phyloP scores from a whole-genome alignment of 2,797 vertebrate species.

The Catharus ustulatus region DNA sequence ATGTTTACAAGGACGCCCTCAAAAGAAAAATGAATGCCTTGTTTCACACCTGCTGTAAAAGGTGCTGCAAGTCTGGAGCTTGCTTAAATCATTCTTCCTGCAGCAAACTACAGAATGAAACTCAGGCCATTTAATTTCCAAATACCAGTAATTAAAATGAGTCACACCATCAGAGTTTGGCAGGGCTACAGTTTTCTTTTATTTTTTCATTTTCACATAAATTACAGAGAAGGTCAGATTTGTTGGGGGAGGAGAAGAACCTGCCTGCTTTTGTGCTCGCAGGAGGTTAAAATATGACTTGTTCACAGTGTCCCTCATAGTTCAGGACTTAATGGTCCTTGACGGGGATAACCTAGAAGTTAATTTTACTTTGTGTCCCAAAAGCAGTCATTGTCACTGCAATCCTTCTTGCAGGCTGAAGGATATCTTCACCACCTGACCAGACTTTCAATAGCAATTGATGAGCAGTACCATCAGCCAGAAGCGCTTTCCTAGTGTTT shows the following conservation, averaged over 20 bases:
- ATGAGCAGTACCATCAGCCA: slow-evolving; percentile 47
- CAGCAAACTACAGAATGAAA: slow-evolving; percentile 75
- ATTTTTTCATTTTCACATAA: slow-evolving; percentile 82
- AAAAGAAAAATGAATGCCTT: slow-evolving; percentile 79
- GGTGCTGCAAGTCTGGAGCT: slow-evolving; percentile 62
- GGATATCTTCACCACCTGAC: slow-evolving; percentile 73
- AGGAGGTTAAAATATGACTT: slow-evolving; percentile 83
- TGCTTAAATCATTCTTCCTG: slow-evolving; percentile 78
- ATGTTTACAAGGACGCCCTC: slow-evolving; percentile 79
- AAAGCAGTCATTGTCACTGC: slow-evolving; percentile 80
- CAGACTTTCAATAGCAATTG: slow-evolving; percentile 75
- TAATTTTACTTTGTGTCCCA: slow-evolving; percentile 84
- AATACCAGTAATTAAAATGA: slow-evolving; percentile 84
- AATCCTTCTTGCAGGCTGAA: slow-evolving; percentile 79
- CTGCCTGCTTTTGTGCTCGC: slow-evolving; percentile 72
- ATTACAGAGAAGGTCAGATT: slow-evolving; percentile 82
- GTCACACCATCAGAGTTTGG: slow-evolving; percentile 77
- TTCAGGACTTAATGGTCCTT: slow-evolving; percentile 84
- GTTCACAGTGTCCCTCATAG: slow-evolving; percentile 81
- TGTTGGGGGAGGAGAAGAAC: slow-evolving; percentile 73
- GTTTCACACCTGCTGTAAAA: slow-evolving; percentile 76
- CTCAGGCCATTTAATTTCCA: slow-evolving; percentile 80
- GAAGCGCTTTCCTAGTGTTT: background rate
- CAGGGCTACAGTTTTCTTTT: slow-evolving; percentile 73
- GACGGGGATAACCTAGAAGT: slow-evolving; percentile 84